Conservation (phyloP, 1,140 invertebrate genomes). For the Drosophila ananassae region DNA sequence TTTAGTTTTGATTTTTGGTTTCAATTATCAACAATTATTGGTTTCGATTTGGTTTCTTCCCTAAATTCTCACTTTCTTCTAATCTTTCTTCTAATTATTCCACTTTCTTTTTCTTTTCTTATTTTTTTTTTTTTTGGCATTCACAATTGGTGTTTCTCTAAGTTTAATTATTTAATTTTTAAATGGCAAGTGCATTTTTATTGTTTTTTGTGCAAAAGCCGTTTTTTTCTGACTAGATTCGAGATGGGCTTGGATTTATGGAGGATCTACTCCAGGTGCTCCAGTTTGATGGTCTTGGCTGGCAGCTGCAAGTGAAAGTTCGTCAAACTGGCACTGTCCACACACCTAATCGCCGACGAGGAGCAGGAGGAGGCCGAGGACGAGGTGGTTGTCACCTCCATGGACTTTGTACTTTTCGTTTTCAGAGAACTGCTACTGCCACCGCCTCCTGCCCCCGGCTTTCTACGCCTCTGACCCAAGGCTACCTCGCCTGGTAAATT, state of each 20-base stretch:
- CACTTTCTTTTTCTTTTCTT: too few relatives aligned
- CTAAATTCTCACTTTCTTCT: constrained; percentile 39
- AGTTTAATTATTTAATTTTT: constrained; percentile 6
- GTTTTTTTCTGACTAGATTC: constrained; percentile 63
- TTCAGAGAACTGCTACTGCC: background rate
- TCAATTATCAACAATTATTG: constrained; percentile 58
- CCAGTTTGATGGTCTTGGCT: constrained; percentile 63
- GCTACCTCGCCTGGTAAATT: background rate
- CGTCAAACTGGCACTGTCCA: constrained; percentile 63
- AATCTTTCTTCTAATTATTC: constrained; percentile 1
- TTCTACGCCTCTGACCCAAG: constrained; percentile 12
- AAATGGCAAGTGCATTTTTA: constrained; percentile 42
- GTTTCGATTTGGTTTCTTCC: constrained; percentile 16
- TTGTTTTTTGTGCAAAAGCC: constrained; percentile 33
- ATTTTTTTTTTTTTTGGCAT: constrained; percentile 40
- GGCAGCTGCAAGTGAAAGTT: constrained; percentile 51
- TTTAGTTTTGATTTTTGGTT: constrained; percentile 28
- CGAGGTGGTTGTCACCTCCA: too few relatives aligned
- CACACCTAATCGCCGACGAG: constrained; percentile 52
- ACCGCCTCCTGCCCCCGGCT: background rate
- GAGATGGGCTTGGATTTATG: constrained; percentile 25
- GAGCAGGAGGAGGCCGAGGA: background rate
- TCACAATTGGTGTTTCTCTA: constrained; percentile 41
- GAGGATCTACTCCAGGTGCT: constrained; percentile 53
- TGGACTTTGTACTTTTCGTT: too few relatives aligned